These are phyloP conservation scores for Ostrea edulis DNA, from an alignment of 1,140 invertebrate species.

Conservation along the genomic window DNA sequence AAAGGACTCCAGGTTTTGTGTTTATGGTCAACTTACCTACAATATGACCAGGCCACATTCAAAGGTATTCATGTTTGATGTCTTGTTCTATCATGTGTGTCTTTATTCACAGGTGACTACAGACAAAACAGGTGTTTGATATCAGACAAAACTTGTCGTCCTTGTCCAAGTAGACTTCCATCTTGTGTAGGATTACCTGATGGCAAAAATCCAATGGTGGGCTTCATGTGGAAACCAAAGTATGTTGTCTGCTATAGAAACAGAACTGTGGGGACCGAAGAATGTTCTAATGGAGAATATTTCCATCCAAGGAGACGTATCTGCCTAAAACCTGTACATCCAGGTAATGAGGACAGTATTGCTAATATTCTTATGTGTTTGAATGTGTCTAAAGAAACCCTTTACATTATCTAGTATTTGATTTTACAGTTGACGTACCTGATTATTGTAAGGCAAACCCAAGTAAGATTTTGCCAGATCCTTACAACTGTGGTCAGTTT, in stretches of 20 bases:
- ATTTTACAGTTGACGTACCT: slow-evolving; percentile 60
- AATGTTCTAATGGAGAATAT: slow-evolving; percentile 46
- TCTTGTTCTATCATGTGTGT: neutral
- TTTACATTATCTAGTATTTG: neutral
- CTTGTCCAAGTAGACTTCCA: slow-evolving; percentile 45
- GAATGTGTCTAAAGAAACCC: neutral
- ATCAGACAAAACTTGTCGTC: slow-evolving; percentile 44
- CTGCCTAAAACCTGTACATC: slow-evolving; percentile 40
- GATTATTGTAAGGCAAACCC: slow-evolving; percentile 59
- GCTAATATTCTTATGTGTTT: neutral
- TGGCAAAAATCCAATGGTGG: slow-evolving; percentile 44
- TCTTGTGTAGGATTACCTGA: slow-evolving; percentile 55
- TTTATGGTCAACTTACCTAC: too few relatives aligned
- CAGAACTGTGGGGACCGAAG: slow-evolving; percentile 24
- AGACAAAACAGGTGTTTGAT: slow-evolving; percentile 42
- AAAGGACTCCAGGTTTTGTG: too few relatives aligned
- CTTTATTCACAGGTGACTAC: slow-evolving; percentile 58
- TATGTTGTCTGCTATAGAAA: slow-evolving; percentile 49
- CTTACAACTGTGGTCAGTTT: slow-evolving; percentile 58
- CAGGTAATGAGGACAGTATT: slow-evolving; percentile 34
- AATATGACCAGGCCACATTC: too few relatives aligned
- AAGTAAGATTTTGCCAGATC: slow-evolving; percentile 50
- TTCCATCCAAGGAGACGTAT: slow-evolving; percentile 50
- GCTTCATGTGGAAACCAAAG: slow-evolving; percentile 46
- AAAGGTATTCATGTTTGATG: neutral